Conservation (phyloP, 2,797 vertebrate species). For the Hapalemur alaotrensis region DNA sequence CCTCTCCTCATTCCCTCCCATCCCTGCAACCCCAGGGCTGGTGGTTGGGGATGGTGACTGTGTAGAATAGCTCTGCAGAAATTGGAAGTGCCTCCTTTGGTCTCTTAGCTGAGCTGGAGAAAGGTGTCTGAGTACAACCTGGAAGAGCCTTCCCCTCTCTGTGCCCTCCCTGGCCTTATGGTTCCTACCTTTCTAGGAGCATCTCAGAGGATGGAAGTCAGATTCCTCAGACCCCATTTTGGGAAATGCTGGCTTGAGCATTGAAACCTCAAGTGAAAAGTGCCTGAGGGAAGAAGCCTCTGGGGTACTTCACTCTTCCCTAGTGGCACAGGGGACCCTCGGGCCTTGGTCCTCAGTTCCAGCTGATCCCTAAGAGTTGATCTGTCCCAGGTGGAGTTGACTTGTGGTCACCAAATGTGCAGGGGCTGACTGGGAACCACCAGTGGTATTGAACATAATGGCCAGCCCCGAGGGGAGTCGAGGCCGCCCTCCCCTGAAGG, state of each 20-base stretch:
- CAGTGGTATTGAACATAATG: neutral
- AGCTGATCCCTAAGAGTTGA: neutral
- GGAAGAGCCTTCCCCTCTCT: neutral
- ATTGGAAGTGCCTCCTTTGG: neutral
- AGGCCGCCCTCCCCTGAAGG: neutral
- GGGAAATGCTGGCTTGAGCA: neutral
- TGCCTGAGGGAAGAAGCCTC: neutral
- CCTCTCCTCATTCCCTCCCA: neutral
- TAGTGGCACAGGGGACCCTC: neutral
- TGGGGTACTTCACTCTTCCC: neutral
- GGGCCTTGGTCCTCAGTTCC: neutral
- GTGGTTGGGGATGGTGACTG: neutral
- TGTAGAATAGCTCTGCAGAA: neutral
- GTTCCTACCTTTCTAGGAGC: neutral
- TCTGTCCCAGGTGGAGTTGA: neutral
- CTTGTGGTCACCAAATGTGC: neutral
- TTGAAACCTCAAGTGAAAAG: neutral
- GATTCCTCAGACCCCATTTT: neutral
- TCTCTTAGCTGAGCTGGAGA: neutral
- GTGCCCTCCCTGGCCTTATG: neutral
- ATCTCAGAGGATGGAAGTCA: neutral
- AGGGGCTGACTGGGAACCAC: neutral
- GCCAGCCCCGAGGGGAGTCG: fast-evolving
- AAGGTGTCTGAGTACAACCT: neutral
- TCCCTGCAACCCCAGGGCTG: neutral